phyloP scores from a whole-genome alignment of 1,140 invertebrate species.

The Danaus melanippus region DNA sequence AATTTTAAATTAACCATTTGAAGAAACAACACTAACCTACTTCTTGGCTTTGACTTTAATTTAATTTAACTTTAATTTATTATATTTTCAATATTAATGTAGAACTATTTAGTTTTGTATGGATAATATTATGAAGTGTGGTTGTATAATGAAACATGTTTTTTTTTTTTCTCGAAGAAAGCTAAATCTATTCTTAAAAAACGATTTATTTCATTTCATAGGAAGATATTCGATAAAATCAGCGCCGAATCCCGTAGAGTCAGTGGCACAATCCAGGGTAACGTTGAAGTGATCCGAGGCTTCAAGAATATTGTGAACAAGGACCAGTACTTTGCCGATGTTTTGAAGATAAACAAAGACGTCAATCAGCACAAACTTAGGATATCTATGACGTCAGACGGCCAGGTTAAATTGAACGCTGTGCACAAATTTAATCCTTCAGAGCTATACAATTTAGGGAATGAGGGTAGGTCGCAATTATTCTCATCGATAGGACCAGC shows the following conservation, averaged over 20 bases:
- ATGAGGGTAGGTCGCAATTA: conserved; percentile 37
- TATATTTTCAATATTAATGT: too few relatives aligned
- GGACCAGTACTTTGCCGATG: conserved; percentile 60
- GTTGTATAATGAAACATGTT: too few relatives aligned
- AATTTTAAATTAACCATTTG: too few relatives aligned
- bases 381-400: conserved; percentile 61
- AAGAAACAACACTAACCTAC: too few relatives aligned
- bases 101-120: too few relatives aligned
- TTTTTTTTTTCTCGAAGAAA: too few relatives aligned
- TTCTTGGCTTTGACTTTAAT: too few relatives aligned
- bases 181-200: conserved; percentile 4
- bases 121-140: too few relatives aligned
- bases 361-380: conserved; percentile 54
- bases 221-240: conserved; percentile 65
- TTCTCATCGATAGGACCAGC: conserved; percentile 46
- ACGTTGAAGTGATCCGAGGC: conserved; percentile 58
- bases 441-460: conserved; percentile 41
- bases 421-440: conserved; percentile 56
- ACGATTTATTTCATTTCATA: conserved; percentile 24
- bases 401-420: conserved; percentile 56
- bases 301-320: conserved; percentile 58
- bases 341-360: conserved; percentile 60
- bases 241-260: conserved; percentile 55
- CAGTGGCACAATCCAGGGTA: conserved; percentile 53
- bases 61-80: too few relatives aligned